Evolutionary conservation across 92 coral and sea anemone genomes (phyloP), one percentile per base, ranked within the genome.

Genomic region (Galaxea fascicularis): DNA sequence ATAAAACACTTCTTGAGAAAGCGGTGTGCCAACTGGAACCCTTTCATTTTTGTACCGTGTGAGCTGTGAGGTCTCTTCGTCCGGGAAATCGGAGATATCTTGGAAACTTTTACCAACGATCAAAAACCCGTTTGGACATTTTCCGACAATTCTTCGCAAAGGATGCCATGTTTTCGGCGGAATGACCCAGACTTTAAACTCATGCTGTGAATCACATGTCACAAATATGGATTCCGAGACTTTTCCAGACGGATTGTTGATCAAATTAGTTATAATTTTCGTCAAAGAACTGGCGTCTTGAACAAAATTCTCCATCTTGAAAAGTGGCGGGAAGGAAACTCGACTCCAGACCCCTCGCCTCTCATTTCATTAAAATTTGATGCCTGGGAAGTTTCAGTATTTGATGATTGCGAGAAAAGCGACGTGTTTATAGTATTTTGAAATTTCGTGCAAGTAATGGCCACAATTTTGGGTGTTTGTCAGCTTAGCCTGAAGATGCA

Each of bases 21-120:
- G 91, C 39, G 98, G 97, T n/a, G 92, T 93, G 7, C 99, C 99
- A 15, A 96, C 98, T 58, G 83, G 87, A 10, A 96, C 99, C 71
- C 93, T 92, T 74, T 96, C 95, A 22, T n/a, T 83, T 77, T 77
- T 89, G 31, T 58, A 47, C 52, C 92, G 77, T 41, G 74, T 64
- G 8, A 96, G 63, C 24, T 77, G 88, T 12, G 86, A 49, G 4
- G 41, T 64, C 31, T 65, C 75, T 49, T 90, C 90, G 16, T 83
- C 89, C 29, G 63, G 22, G 31, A 63, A 76, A 14, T 64, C 74
- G 21, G 51, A 69, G 9, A 54, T 59, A 11, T 76, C 75, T 20
- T 82, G 63, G 1, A 82, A 58, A 79, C 87, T 89, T 69, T 91
- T 90, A 4, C 98, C 92, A 60, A 93, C 93, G 8, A 96, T 59